Percentiles rank a stretch among this genome's conserved stretches.
Evolutionary conservation across 1,140 invertebrate genomes (phyloP).

Genomic region (Drosophila ironensis): DNA sequence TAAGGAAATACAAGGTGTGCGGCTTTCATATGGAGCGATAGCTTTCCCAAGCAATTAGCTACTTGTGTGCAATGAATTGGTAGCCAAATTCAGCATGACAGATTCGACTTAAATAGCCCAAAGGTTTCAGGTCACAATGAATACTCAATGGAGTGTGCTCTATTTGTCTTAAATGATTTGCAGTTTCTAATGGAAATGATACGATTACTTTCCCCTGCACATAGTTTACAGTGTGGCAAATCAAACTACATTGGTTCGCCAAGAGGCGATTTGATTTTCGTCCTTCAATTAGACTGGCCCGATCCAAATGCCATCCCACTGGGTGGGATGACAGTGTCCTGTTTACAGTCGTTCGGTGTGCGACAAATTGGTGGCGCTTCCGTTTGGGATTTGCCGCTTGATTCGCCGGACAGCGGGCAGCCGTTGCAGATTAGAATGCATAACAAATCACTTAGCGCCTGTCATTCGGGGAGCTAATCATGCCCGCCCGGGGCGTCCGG

Average conservation of each 20-base stretch:
- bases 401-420: conserved; percentile 41
- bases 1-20: too few relatives aligned
- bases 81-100: too few relatives aligned
- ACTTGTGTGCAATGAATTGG: too few relatives aligned
- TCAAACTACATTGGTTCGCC: not conserved
- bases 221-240: not conserved
- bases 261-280: not conserved
- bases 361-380: conserved; percentile 64
- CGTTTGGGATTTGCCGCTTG: conserved; percentile 53
- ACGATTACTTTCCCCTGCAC: too few relatives aligned
- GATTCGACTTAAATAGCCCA: too few relatives aligned
- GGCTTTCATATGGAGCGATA: too few relatives aligned
- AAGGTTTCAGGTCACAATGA: too few relatives aligned
- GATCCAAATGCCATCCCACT: conserved; percentile 1
- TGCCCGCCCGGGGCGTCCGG: conserved; percentile 21
- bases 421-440: conserved; percentile 40
- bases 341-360: conserved; percentile 14
- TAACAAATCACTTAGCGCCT: conserved; percentile 75
- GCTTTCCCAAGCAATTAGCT: not conserved
- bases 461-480: conserved; percentile 68
- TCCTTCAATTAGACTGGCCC: conserved; percentile 5
- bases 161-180: too few relatives aligned
- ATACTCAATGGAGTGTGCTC: too few relatives aligned
- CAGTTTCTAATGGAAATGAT: too few relatives aligned
- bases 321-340: conserved; percentile 2